Evolutionary conservation across 2,888 invertebrate genomes (phyloP).

Genomic region (Athalia circularis): DNA sequence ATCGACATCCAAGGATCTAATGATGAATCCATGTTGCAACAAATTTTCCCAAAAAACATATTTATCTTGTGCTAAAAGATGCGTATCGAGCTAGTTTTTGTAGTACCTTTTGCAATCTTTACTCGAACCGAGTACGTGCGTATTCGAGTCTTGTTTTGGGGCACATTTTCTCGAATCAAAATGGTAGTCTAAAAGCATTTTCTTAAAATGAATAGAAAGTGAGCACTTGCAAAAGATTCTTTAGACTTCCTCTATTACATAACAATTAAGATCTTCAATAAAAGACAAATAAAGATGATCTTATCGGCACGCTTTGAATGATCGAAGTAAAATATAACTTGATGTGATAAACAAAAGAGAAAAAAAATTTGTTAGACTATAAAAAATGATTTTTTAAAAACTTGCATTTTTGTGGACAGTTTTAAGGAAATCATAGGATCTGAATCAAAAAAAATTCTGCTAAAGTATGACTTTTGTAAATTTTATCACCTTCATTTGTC

Average conservation of each 20-base stretch:
- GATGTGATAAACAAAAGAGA: neutral
- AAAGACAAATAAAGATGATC: conserved; percentile 37
- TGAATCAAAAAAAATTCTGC: neutral
- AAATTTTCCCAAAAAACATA: conserved; percentile 43
- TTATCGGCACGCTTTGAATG: conserved; percentile 14
- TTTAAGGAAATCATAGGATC: neutral
- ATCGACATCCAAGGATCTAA: conserved; percentile 7
- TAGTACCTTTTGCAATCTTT: neutral
- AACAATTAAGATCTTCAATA: conserved; percentile 1
- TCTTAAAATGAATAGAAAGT: conserved; percentile 4
- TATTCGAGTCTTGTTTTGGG: neutral
- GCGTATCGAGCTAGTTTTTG: neutral
- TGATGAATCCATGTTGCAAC: conserved; percentile 16
- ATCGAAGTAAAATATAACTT: conserved; percentile 10
- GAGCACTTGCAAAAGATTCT: conserved; percentile 21
- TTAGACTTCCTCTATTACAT: conserved; percentile 19
- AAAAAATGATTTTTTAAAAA: neutral
- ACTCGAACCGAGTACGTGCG: neutral
- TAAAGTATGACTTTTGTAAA: neutral
- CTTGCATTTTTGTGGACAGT: no score
- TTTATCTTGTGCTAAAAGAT: neutral
- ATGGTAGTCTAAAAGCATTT: neutral
- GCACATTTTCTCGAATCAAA: neutral
- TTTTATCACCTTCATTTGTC: conserved; percentile 29
- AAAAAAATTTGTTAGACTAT: neutral